Evolutionary conservation across 2,888 invertebrate species (phyloP).

Genomic region (Patella caerulea): DNA sequence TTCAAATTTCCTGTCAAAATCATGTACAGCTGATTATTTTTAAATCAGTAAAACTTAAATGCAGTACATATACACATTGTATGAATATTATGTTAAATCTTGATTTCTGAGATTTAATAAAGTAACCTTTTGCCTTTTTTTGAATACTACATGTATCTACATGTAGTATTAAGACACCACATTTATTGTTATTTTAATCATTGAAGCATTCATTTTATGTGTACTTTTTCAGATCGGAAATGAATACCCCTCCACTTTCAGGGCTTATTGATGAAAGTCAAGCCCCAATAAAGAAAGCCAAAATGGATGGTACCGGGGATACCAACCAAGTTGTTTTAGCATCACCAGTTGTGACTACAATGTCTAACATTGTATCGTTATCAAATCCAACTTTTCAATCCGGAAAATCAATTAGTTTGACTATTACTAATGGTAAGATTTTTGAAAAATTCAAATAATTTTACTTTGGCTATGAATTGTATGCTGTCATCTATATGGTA

Average conservation of each 20-base stretch:
- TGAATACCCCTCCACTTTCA: constrained; percentile 6
- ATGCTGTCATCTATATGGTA: not conserved
- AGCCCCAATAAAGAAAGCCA: constrained; percentile 33
- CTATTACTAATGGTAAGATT: constrained; percentile 49
- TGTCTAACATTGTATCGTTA: constrained; percentile 12
- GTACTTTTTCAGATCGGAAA: not conserved
- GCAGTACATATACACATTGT: no score
- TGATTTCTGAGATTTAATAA: no score
- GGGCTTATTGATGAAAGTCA: constrained; percentile 12
- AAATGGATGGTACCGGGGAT: constrained; percentile 18
- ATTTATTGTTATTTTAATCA: no score
- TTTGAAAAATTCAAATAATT: not conserved
- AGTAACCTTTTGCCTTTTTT: no score
- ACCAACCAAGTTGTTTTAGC: not conserved
- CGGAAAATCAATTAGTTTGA: constrained; percentile 43
- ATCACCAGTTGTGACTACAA: not conserved
- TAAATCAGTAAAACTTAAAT: no score
- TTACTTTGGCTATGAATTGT: not conserved
- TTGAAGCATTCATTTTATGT: not conserved
- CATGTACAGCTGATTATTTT: no score
- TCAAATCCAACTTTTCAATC: constrained; percentile 25
- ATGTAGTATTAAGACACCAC: no score
- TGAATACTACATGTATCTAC: no score
- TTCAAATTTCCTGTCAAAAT: no score
- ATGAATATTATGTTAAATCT: no score